Percentiles rank a stretch among this genome's conserved stretches.
phyloP scores from a whole-genome alignment of 1,140 invertebrate genomes.

The Rhyzopertha dominica region DNA sequence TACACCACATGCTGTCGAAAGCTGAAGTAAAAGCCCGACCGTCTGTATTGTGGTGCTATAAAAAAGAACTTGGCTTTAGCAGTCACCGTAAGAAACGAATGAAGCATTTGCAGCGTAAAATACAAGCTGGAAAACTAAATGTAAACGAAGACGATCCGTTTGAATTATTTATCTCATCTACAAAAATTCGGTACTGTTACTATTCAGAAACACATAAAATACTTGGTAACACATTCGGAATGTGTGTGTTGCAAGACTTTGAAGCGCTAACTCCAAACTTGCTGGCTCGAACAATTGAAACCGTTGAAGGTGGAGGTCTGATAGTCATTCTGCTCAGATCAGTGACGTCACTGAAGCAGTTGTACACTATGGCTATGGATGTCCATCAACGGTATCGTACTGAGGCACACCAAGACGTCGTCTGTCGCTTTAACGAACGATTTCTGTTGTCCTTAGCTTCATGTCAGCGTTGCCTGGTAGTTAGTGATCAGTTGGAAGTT shows the following conservation, averaged over 20 bases:
- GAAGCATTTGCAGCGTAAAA: slow-evolving; percentile 81
- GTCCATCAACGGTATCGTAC: slow-evolving; percentile 92
- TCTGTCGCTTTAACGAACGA: slow-evolving; percentile 94
- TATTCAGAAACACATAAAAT: slow-evolving; percentile 98
- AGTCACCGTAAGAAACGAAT: slow-evolving; percentile 93
- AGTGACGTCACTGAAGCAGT: slow-evolving; percentile 85
- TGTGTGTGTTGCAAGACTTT: slow-evolving; percentile 98
- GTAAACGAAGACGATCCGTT: slow-evolving; percentile 96
- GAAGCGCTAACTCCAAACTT: slow-evolving; percentile 99
- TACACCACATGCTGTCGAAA: slow-evolving; percentile 97
- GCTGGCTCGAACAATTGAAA: slow-evolving; percentile 95
- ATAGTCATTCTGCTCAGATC: slow-evolving; percentile 84
- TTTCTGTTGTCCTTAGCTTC: slow-evolving; percentile 89
- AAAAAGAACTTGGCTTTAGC: slow-evolving; percentile 92
- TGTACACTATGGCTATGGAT: slow-evolving; percentile 98
- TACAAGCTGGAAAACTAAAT: slow-evolving; percentile 82
- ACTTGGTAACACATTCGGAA: slow-evolving; percentile 95
- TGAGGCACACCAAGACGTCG: slow-evolving; percentile 88
- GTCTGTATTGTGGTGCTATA: slow-evolving; percentile 97
- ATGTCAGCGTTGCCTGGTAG: slow-evolving; percentile 83
- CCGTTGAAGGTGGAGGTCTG: slow-evolving; percentile 95
- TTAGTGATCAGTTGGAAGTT: slow-evolving; percentile 90
- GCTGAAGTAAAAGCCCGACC: slow-evolving; percentile 88
- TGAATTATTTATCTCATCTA: slow-evolving; percentile 93
- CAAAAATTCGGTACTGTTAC: slow-evolving; percentile 95